A percentile compares a stretch with the other conserved stretches of the same genome.
Conservation (phyloP, 2,888 invertebrate genomes). For the Stenchaetothrips biformis region DNA sequence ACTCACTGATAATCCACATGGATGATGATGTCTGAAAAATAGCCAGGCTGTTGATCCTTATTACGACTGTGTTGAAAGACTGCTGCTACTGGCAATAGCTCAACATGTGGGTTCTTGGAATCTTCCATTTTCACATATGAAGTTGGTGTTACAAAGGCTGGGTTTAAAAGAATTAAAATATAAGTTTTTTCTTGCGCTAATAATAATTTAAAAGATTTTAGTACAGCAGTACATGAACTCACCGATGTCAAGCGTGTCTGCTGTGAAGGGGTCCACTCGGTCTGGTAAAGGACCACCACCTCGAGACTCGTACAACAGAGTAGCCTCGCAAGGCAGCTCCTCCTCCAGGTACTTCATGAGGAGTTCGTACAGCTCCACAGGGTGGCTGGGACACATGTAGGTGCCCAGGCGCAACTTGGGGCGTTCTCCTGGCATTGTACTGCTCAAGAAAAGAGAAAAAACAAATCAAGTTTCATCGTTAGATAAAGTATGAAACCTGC, state of each 20-base stretch:
- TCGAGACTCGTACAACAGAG: conserved; percentile 57
- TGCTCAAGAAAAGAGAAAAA: not conserved
- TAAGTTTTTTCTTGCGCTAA: conserved; percentile 34
- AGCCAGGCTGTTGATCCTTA: conserved; percentile 52
- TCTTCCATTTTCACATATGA: conserved; percentile 52
- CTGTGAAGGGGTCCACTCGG: conserved; percentile 54
- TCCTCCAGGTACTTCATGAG: conserved; percentile 54
- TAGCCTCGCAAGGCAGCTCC: conserved; percentile 49
- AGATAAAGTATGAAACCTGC: too few relatives aligned
- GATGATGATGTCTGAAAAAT: conserved; percentile 59
- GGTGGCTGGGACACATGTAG: conserved; percentile 59
- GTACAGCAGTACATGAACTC: conserved; percentile 29
- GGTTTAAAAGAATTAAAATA: conserved; percentile 27
- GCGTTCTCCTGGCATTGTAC: conserved; percentile 32
- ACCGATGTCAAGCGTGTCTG: conserved; percentile 56
- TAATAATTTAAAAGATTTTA: not conserved
- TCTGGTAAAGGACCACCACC: conserved; percentile 49
- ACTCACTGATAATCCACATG: conserved; percentile 55
- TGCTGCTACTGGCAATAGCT: conserved; percentile 56
- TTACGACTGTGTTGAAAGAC: conserved; percentile 56
- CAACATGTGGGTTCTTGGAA: conserved; percentile 46
- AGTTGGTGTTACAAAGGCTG: conserved; percentile 57
- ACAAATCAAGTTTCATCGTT: not conserved
- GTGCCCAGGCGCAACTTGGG: conserved; percentile 53
- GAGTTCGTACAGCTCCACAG: conserved; percentile 56